phyloP scores from a whole-genome alignment of 2,888 invertebrate species.

The Thera obeliscata region DNA sequence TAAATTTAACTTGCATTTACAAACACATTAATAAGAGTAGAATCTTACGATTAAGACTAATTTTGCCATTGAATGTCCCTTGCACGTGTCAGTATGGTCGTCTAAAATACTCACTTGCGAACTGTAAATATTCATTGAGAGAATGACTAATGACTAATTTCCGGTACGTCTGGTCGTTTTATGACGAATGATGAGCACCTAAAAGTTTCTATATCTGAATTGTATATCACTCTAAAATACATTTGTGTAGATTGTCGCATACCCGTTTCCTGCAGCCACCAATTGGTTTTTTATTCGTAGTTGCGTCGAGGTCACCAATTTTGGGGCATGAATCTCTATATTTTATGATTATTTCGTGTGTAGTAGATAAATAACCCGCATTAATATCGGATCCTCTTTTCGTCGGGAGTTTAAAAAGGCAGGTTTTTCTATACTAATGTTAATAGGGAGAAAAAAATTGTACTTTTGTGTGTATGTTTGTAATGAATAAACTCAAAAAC shows the following conservation, averaged over 20 bases:
- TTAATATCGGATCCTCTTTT: too few species aligned
- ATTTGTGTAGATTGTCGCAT: not conserved
- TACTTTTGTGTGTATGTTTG: too few species aligned
- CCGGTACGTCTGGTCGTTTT: conserved; percentile 16
- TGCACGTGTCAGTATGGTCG: conserved; percentile 5
- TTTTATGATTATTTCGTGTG: too few species aligned
- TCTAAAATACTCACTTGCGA: conserved; percentile 10
- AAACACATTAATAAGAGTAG: too few species aligned
- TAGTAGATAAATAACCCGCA: too few species aligned
- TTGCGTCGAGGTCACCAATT: too few species aligned
- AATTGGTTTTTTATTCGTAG: not conserved
- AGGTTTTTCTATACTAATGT: too few species aligned
- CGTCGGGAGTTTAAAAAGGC: too few species aligned
- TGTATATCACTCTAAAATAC: not conserved
- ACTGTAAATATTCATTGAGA: conserved; percentile 8
- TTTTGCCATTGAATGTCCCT: conserved; percentile 3
- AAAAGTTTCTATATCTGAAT: not conserved
- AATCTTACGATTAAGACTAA: not conserved
- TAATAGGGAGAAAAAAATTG: too few species aligned
- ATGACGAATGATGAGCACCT: conserved; percentile 6
- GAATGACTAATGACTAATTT: conserved; percentile 22
- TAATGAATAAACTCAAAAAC: too few species aligned
- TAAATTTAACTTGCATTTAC: too few species aligned
- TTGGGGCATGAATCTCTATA: too few species aligned
- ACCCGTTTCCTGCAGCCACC: not conserved